phyloP scores from a whole-genome alignment of 2,797 vertebrate species.

The Catostomus latipinnis region DNA sequence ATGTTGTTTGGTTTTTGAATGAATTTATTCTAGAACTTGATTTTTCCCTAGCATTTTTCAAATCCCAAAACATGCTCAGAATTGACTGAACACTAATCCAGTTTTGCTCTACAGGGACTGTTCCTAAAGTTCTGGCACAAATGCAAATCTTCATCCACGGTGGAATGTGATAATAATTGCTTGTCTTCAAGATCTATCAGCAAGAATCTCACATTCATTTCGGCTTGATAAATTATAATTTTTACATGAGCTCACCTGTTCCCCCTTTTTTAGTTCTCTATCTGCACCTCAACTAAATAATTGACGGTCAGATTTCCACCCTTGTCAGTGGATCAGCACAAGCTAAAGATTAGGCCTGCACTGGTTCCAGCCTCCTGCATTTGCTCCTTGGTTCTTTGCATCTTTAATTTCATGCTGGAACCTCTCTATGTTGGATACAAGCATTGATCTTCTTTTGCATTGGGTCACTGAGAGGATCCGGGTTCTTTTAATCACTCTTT shows the following conservation, averaged over 20 bases:
- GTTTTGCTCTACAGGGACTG: slow-evolving; percentile 13
- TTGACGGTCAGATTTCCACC: slow-evolving; percentile 38
- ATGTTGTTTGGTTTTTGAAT: too few species aligned
- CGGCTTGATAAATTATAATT: slow-evolving; percentile 30
- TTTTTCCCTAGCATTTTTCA: slow-evolving; percentile 16
- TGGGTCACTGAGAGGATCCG: slow-evolving; percentile 19
- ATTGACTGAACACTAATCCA: slow-evolving; percentile 34
- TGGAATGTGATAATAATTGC: slow-evolving; percentile 44
- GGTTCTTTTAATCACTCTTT: slow-evolving; percentile 30
- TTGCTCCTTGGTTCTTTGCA: slow-evolving; percentile 28
- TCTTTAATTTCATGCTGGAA: slow-evolving; percentile 30
- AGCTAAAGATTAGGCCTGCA: background rate
- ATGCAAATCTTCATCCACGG: background rate
- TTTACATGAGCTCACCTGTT: slow-evolving; percentile 47
- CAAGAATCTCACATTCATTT: slow-evolving; percentile 32
- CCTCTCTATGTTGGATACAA: slow-evolving; percentile 15
- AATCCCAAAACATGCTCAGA: slow-evolving; percentile 6
- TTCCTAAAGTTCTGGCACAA: slow-evolving; percentile 6
- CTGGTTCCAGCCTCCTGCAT: background rate
- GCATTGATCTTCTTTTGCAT: slow-evolving; percentile 6
- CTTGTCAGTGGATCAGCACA: too few species aligned
- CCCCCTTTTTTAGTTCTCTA: slow-evolving; percentile 20
- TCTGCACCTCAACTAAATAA: slow-evolving; percentile 45
- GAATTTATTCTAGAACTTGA: too few species aligned
- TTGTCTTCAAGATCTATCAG: slow-evolving; percentile 40